Base-by-base conservation (phyloP, 30 jellyfish, hydroid and myxozoan species). In the Aurelia sp. region DNA sequence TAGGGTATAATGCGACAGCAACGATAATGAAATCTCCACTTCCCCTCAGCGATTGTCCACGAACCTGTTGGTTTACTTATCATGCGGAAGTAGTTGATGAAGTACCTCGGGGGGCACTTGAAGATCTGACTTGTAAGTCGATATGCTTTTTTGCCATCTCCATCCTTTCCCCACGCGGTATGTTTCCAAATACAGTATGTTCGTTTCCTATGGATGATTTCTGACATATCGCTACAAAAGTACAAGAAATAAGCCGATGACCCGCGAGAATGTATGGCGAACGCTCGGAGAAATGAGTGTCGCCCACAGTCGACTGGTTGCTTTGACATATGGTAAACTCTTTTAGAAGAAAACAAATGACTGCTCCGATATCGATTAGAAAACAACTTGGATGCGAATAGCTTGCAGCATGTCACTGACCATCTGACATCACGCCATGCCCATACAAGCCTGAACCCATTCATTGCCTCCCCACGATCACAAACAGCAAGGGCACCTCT, bases 111-210 rank as follows among this genome's bases (percentile, higher is more conserved):
- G 16, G 52, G 44, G 82, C 90, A 80, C 20, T 51, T 8, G 5
- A 80, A 80, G 15, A 71, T 80, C 19, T 80, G 90, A 50, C 74
- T 80, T 57, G 66, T 80, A 51, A 80, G 52, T 69, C 67, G 67
- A 52, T 63, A 80, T 71, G n/a, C 61, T 24, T 19, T 55, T 31
- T 27, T 76, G 13, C 82, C 82, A 21, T 41, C 35, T 19, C 90
- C 90, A 41, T 35, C 81, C 19, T 44, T 8, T 19, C 73, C 67
- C 74, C 47, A 64, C 3, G n/a, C 21, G 11, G 90, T 80, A 66
- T 1, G 24, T 7, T 53, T 20, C 16, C 18, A 9, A 50, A 35
- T 21, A 80, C 90, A 80, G 2, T 11, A 0, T 10, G 65, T 47
- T 63, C 82, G 47, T 44, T 48, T 63, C 7, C 21, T 47, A 60